Evolutionary conservation across 2,113 vertebrate genomes (phyloP).

Genomic region (Falcunculus frontatus): DNA sequence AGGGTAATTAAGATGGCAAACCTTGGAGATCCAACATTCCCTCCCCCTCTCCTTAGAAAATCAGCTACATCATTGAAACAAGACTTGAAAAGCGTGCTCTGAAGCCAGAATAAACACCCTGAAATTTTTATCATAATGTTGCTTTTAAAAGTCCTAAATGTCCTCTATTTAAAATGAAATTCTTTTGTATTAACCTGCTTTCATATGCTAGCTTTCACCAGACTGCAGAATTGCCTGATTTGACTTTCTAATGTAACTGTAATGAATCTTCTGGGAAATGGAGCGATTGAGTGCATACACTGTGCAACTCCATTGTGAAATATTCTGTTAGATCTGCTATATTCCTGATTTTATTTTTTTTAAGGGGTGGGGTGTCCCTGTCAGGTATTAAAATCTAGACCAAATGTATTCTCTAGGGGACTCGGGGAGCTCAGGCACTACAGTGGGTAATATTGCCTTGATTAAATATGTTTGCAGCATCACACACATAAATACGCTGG

Average conservation of each 20-base stretch:
- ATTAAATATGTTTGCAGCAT: conserved; percentile 52
- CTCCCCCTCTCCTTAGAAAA: conserved; percentile 33
- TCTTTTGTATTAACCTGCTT: conserved; percentile 80
- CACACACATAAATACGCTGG: conserved; percentile 39
- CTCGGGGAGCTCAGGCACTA: conserved; percentile 5
- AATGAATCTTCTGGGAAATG: conserved; percentile 92
- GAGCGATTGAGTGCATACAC: conserved; percentile 74
- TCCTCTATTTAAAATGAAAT: conserved; percentile 81
- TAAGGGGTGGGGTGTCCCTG: conserved; percentile 63
- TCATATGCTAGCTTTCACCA: conserved; percentile 74
- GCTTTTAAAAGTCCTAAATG: conserved; percentile 78
- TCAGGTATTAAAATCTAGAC: conserved; percentile 68
- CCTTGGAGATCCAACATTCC: conserved; percentile 54
- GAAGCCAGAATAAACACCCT: conserved; percentile 63
- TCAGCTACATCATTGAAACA: conserved; percentile 39
- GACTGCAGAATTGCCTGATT: conserved; percentile 93
- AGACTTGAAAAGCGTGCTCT: conserved; percentile 48
- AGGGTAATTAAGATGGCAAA: conserved; percentile 74
- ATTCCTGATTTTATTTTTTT: conserved; percentile 51
- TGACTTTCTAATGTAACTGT: conserved; percentile 97
- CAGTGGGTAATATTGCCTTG: conserved; percentile 30
- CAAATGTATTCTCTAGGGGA: conserved; percentile 53
- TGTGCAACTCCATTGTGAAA: conserved; percentile 75
- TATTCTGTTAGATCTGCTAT: conserved; percentile 72
- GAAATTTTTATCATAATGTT: conserved; percentile 72